phyloP scores from a whole-genome alignment of 2,797 vertebrate species.

The Mus minutoides region DNA sequence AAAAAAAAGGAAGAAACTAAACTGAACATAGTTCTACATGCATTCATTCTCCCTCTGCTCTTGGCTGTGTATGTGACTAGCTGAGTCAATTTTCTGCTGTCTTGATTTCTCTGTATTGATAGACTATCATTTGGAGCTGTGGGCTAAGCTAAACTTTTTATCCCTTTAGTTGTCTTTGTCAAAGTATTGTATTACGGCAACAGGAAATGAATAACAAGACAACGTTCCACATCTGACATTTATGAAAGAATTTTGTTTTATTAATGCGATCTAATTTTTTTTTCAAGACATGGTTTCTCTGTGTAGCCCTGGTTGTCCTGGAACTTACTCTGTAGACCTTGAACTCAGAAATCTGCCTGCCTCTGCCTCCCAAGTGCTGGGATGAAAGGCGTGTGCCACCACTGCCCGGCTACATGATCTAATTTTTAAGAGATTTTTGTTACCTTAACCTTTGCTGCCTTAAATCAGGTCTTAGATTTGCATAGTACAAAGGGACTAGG shows the following conservation, averaged over 20 bases:
- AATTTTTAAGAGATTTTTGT: constrained; percentile 2
- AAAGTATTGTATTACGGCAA: neutral
- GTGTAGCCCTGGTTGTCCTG: too few relatives aligned
- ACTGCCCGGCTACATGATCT: too few relatives aligned
- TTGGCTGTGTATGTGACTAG: neutral
- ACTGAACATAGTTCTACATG: neutral
- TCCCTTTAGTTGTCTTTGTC: neutral
- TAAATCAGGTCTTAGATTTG: constrained; percentile 5
- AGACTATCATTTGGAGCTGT: neutral
- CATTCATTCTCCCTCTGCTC: neutral
- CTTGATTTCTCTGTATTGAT: neutral
- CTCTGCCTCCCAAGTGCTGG: too few relatives aligned
- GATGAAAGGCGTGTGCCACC: too few relatives aligned
- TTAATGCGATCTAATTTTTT: too few relatives aligned
- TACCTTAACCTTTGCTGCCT: neutral
- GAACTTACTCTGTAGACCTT: too few relatives aligned
- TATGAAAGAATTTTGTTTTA: neutral
- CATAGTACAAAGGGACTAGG: neutral
- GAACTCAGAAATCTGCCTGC: too few relatives aligned
- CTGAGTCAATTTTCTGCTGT: neutral
- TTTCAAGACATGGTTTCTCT: too few relatives aligned
- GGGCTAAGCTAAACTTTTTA: neutral
- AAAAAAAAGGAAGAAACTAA: neutral
- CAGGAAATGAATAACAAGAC: neutral
- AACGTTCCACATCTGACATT: neutral